Conservation (phyloP, 2,797 vertebrate species). For the Carcharodon carcharias region DNA sequence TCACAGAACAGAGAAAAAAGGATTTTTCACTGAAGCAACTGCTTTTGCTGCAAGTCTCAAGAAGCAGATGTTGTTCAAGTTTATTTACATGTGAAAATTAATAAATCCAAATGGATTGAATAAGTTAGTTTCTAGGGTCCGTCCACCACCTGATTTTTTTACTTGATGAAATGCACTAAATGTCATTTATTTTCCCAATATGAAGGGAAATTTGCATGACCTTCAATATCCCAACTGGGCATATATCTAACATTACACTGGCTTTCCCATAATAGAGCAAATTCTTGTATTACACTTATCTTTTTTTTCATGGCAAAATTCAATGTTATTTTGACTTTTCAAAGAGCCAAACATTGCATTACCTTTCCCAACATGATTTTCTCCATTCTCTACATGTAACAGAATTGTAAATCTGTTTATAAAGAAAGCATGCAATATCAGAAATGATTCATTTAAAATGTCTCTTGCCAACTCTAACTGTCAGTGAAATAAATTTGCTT, state of each 20-base stretch:
- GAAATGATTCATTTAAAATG: slow-evolving; percentile 17
- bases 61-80: neutral
- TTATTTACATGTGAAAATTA: neutral
- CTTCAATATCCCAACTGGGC: neutral
- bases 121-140: neutral
- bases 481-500: neutral
- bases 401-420: neutral
- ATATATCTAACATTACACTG: neutral
- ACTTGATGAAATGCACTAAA: neutral
- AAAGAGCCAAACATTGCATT: neutral
- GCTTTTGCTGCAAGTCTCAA: neutral
- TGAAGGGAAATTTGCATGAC: neutral
- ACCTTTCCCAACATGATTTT: neutral
- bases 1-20: neutral
- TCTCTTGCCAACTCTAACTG: neutral
- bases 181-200: neutral
- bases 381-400: too few species aligned
- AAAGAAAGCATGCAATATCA: neutral
- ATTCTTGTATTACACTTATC: neutral
- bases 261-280: neutral
- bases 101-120: neutral
- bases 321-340: neutral
- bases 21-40: neutral
- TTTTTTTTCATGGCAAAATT: neutral
- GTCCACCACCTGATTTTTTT: neutral